These are phyloP conservation scores for Mormyrus hasselquistii DNA, from an alignment of 2,797 vertebrate genomes.

Conservation along the genomic window DNA sequence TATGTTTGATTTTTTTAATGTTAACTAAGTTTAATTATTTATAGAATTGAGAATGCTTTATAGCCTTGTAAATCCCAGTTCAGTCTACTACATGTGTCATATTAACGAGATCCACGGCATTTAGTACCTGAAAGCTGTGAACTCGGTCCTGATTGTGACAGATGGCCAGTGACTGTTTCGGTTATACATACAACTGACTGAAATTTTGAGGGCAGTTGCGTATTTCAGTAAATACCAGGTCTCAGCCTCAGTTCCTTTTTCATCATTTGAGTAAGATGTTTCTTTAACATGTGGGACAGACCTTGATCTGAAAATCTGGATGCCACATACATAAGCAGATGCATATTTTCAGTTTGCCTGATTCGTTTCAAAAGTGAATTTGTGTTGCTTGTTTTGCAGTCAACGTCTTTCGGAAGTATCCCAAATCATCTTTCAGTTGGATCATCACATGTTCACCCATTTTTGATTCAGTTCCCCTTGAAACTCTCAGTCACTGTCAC, in stretches of 20 bases:
- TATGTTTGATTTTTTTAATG: neutral
- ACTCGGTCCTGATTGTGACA: neutral
- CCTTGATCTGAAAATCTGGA: neutral
- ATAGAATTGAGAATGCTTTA: neutral
- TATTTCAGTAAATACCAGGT: neutral
- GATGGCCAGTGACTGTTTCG: neutral
- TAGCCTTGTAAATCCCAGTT: neutral
- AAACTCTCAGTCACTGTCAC: neutral
- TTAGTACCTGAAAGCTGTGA: neutral
- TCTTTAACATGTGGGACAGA: neutral
- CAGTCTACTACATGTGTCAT: neutral
- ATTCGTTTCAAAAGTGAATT: neutral
- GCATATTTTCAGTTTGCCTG: neutral
- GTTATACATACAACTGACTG: neutral
- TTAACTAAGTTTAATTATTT: neutral
- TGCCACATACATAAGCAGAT: neutral
- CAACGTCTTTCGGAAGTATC: neutral
- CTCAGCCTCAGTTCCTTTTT: neutral
- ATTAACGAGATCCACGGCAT: neutral
- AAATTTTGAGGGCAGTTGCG: neutral
- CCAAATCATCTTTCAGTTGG: neutral
- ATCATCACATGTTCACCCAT: neutral
- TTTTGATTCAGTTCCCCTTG: neutral
- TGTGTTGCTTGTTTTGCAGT: neutral
- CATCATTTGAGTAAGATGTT: neutral